Base-by-base conservation (phyloP, 2,888 invertebrate species). In the Rapana venosa region DNA sequence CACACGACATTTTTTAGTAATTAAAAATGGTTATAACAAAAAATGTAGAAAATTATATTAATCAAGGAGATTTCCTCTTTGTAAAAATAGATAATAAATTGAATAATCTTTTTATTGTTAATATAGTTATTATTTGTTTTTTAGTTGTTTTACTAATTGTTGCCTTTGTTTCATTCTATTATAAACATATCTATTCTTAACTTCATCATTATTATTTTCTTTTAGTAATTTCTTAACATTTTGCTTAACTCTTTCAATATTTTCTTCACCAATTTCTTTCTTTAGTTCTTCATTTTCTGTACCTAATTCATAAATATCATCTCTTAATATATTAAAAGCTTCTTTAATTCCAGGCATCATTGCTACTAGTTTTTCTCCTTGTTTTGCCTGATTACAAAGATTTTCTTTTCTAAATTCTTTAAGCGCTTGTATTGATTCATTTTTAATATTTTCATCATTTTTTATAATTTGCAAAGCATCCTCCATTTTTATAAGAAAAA, bases 371-470 rank as follows among this genome's bases (percentile, higher is more conserved):
- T 70, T 70, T 70, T 70, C 70, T 26, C 70, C 70, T 70, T 70
- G 70, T 70, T 70, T 70, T 70, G 70, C 70, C 26, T 70, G 70
- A 70, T 70, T 70, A 70, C 70, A 70, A 70, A 70, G 70, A 70
- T 70, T 86, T 58, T 86, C 86, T 86, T 58, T 86, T 70, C 70
- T 70, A 70, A 70, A 70, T 70, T 70, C 70, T 70, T 70, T 70
- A 70, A 70, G 70, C 26, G 70, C 70, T 70, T 70, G 70, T 70
- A 26, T 70, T 70, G 70, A 26, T 70, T 70, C 70, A 70, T 70
- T 70, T 70, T 70, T 70, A 20, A 70, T 5, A 26, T 70, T 70
- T 70, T 26, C 8, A 70, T 70, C 70, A 26, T 70, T 26, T 70
- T 70, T 70, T 26, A 70, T 70, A 70, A 70, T 17, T 70, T 70